A percentile compares a stretch with the other conserved stretches of the same genome.
Conservation (phyloP, 2,113 vertebrate genomes). For the Trematocara zebra region DNA sequence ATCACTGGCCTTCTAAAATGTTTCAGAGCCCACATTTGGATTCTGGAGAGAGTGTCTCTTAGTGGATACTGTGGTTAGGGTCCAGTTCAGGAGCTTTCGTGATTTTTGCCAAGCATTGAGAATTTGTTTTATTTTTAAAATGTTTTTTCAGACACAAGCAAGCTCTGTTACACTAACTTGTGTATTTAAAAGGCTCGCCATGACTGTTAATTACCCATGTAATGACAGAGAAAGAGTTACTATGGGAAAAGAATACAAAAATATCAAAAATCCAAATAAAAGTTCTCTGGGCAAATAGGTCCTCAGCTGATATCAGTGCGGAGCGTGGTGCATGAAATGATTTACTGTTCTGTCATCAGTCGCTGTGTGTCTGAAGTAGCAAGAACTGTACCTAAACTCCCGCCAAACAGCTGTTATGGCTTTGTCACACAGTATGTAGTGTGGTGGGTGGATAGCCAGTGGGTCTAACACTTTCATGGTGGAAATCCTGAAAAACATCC, state of each 20-base stretch:
- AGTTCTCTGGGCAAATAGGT: neutral
- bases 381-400: neutral
- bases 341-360: neutral
- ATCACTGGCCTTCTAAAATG: neutral
- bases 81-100: neutral
- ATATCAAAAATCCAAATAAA: neutral
- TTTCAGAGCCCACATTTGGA: neutral
- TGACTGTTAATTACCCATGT: neutral
- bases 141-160: neutral
- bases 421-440: neutral
- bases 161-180: accelerated
- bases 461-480: neutral
- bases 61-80: neutral
- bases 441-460: neutral
- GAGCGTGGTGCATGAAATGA: neutral
- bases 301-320: accelerated
- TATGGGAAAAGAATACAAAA: neutral
- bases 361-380: neutral
- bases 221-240: neutral
- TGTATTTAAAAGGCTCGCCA: neutral
- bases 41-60: neutral
- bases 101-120: neutral
- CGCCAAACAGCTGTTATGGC: neutral
- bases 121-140: neutral
- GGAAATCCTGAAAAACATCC: neutral